phyloP scores from a whole-genome alignment of 2,797 vertebrate genomes.

The Vespertilio murinus region DNA sequence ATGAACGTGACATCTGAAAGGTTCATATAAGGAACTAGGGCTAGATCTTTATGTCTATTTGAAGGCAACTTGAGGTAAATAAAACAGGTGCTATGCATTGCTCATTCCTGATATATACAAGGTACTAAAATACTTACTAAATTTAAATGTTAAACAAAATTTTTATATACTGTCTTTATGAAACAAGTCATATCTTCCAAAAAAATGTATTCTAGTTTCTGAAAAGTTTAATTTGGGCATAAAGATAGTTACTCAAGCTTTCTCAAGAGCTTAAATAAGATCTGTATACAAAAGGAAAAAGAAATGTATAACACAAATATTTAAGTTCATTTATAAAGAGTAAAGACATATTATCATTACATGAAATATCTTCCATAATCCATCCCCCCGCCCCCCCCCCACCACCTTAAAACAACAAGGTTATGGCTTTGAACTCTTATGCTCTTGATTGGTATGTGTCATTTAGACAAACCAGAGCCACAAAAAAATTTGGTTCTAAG shows the following conservation, averaged over 20 bases:
- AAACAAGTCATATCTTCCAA: slow-evolving; percentile 28
- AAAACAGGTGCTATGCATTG: neutral
- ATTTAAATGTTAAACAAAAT: slow-evolving; percentile 1
- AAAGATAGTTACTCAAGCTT: slow-evolving; percentile 3
- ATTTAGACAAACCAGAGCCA: neutral
- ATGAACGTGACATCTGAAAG: neutral
- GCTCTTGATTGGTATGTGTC: neutral
- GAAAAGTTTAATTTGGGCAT: neutral
- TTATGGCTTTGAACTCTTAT: neutral
- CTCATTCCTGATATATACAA: neutral
- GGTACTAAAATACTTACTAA: neutral
- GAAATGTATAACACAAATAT: neutral
- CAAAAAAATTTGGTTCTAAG: slow-evolving; percentile 14
- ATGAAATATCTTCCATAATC: neutral
- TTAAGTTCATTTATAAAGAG: slow-evolving; percentile 48
- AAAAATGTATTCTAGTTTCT: slow-evolving; percentile 36
- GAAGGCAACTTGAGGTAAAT: neutral
- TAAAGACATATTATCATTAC: neutral
- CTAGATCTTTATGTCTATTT: neutral
- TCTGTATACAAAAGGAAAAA: neutral
- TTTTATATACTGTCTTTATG: neutral
- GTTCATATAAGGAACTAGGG: neutral
- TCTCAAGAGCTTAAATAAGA: slow-evolving; percentile 40
- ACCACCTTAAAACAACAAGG: neutral
- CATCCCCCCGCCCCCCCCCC: neutral